Conservation (phyloP, 2,113 vertebrate genomes). For the Puntigrus tetrazona region DNA sequence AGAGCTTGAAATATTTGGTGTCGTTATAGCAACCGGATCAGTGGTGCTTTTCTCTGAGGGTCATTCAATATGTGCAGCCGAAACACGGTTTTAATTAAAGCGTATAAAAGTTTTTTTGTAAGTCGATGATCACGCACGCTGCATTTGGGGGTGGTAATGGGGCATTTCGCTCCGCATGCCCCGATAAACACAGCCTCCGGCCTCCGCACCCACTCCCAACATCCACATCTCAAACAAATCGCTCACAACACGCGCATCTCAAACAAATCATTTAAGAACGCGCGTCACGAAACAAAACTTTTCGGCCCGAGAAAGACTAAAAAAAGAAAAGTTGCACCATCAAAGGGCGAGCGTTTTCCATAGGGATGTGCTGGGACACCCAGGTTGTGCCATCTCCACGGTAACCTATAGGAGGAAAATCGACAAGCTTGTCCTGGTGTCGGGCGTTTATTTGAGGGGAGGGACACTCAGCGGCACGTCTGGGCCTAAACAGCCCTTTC, state of each 20-base stretch:
- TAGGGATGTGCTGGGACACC: conserved; percentile 66
- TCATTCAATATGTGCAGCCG: conserved; percentile 76
- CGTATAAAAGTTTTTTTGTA: conserved; percentile 75
- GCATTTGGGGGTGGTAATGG: conserved; percentile 72
- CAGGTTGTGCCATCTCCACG: conserved; percentile 75
- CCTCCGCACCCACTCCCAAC: conserved; percentile 36
- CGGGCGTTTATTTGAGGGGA: conserved; percentile 58
- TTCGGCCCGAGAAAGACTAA: neutral
- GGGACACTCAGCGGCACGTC: conserved; percentile 56
- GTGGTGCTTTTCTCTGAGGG: conserved; percentile 76
- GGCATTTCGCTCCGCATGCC: conserved; percentile 74
- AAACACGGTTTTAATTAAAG: conserved; percentile 75
- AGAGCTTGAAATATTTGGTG: conserved; percentile 78
- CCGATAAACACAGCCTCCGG: conserved; percentile 66
- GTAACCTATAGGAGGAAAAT: conserved; percentile 65
- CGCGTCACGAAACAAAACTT: neutral
- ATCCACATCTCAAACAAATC: conserved; percentile 36
- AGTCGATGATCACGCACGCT: conserved; percentile 68
- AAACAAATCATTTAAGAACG: conserved; percentile 28
- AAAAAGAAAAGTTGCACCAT: conserved; percentile 18
- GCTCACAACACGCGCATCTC: conserved; percentile 3
- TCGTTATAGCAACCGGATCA: conserved; percentile 83
- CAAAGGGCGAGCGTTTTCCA: conserved; percentile 4
- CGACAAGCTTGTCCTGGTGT: conserved; percentile 62
- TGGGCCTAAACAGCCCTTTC: conserved; percentile 50